Conservation (phyloP, 2,888 invertebrate genomes). For the Dynastes hyllus region DNA sequence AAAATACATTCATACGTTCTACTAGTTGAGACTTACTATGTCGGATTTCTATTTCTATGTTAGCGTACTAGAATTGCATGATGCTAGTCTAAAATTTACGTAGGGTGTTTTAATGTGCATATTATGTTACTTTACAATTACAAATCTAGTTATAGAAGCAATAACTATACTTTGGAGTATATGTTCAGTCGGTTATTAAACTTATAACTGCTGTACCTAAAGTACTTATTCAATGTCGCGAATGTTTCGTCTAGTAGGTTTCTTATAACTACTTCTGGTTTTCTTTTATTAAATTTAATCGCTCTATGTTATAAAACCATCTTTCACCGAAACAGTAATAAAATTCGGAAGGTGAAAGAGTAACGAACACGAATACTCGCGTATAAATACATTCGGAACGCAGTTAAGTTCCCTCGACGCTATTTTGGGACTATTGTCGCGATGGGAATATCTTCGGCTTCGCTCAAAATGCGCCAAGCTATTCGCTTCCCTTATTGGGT, state of each 20-base stretch:
- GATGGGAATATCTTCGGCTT: slow-evolving; percentile 32
- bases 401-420: slow-evolving; percentile 35
- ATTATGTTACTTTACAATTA: too few species aligned
- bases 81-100: not conserved
- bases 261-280: too few species aligned
- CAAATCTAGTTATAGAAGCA: too few species aligned
- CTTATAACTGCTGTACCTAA: too few species aligned
- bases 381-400: slow-evolving; percentile 45
- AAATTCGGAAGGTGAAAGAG: slow-evolving; percentile 42
- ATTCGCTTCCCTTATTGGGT: slow-evolving; percentile 39
- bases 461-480: slow-evolving; percentile 22
- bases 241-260: too few species aligned
- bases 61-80: slow-evolving; percentile 1
- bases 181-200: too few species aligned
- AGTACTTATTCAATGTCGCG: too few species aligned
- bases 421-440: slow-evolving; percentile 42
- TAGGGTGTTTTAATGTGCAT: not conserved
- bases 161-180: too few species aligned
- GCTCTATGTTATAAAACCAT: slow-evolving; percentile 30
- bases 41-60: slow-evolving; percentile 17
- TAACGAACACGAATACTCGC: slow-evolving; percentile 35
- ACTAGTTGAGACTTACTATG: slow-evolving; percentile 19
- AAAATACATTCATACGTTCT: slow-evolving; percentile 54
- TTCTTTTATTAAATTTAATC: slow-evolving; percentile 19
- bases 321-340: slow-evolving; percentile 25